Evolutionary conservation across 2,113 vertebrate genomes (phyloP).

Genomic region (Pelvicachromis taeniatus): DNA sequence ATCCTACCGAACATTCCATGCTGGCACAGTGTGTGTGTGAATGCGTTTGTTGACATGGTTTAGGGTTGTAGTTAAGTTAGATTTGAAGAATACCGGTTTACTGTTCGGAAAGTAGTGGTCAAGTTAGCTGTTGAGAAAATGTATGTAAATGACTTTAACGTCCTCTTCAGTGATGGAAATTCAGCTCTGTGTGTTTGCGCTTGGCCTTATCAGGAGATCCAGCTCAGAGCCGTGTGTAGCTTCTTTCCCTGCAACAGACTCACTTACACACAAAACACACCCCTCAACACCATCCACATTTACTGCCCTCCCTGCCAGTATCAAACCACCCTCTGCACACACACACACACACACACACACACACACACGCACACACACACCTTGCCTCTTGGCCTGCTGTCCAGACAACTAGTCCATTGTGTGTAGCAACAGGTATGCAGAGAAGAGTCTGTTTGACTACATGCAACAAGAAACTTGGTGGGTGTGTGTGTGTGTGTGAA

Average conservation of each 20-base stretch:
- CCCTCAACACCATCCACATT: not conserved
- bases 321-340: slow-evolving; percentile 20
- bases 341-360: not conserved
- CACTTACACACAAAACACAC: not conserved
- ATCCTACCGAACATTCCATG: slow-evolving; percentile 41
- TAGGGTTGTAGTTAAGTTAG: not conserved
- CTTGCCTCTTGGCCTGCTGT: slow-evolving; percentile 41
- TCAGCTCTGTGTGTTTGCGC: not conserved
- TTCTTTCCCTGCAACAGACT: not conserved
- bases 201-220: not conserved
- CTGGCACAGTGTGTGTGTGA: not conserved
- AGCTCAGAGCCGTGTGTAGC: not conserved
- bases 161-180: not conserved
- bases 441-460: slow-evolving; percentile 18
- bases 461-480: slow-evolving; percentile 53
- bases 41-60: not conserved
- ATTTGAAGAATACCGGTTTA: not conserved
- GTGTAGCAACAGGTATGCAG: slow-evolving; percentile 62
- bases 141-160: not conserved
- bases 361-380: not conserved
- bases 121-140: not conserved
- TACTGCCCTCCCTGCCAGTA: slow-evolving; percentile 1
- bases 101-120: not conserved
- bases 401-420: slow-evolving; percentile 83
- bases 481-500: slow-evolving; percentile 22